These are phyloP conservation scores for Pollenia labialis DNA, from an alignment of 2,888 invertebrate species.

Conservation along the genomic window DNA sequence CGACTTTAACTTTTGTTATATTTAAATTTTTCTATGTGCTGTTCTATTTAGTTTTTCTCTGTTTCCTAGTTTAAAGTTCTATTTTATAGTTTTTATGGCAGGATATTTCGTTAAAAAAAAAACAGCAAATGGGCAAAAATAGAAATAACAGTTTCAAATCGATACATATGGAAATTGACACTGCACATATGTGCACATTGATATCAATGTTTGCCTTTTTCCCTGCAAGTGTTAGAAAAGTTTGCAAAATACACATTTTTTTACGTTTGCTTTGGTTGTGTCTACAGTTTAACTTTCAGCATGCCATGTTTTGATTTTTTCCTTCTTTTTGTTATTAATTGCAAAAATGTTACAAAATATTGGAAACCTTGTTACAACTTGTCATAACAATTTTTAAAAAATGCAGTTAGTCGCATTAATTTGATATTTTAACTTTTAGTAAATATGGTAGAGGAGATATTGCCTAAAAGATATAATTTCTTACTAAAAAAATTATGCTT, in stretches of 20 bases:
- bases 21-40: background rate
- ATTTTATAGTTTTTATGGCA: background rate
- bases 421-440: no score
- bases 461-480: no score
- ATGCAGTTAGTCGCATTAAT: no score
- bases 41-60: background rate
- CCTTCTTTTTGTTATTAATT: no score
- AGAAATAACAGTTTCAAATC: conserved; percentile 34
- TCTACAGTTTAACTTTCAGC: background rate
- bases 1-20: background rate
- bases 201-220: background rate
- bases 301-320: background rate
- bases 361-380: no score
- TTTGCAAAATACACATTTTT: background rate
- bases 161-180: conserved; percentile 46
- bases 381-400: no score
- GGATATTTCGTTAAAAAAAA: background rate
- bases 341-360: no score
- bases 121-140: conserved; percentile 25
- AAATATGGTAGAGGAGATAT: no score
- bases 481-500: no score
- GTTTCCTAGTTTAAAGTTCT: background rate
- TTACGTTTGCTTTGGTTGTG: conserved; percentile 4
- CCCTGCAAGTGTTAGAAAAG: background rate
- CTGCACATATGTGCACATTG: background rate